Base-by-base conservation (phyloP, 2,113 vertebrate species). In the Sorex araneus region DNA sequence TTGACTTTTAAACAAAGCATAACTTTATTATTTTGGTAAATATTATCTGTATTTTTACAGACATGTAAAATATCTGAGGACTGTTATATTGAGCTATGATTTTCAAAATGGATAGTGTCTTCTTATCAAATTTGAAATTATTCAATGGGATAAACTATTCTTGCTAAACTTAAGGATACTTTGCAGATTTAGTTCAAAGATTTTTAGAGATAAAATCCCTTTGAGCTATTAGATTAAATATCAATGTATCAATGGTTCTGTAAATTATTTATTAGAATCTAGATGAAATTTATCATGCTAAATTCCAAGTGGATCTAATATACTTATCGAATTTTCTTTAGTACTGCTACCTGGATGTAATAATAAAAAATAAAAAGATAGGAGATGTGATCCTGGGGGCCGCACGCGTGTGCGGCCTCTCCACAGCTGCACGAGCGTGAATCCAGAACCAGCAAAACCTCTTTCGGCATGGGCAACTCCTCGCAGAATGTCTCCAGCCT, bases 201-300 rank as follows among this genome's bases (percentile, higher is more conserved):
- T 7, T 23, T 36, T 90, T 75, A 88, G n/a, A 90, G 3, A 90
- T 70, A 81, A 70, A 1, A 79, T 86, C 15, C n/a, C 12, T 74
- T 27, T 19, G 79, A 82, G 21, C 2, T 70, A 79, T 90, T 91
- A 88, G 94, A 92, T 94, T 89, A 87, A 94, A 74, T 92, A 90
- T 89, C 47, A 90, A 60, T 95, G 60, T 92, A 90, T 89, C 47
- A 90, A 60, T 95, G 60, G 6, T 74, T 88, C n/a, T 78, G 27
- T 92, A 88, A 87, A 92, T 78, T 94, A 89, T 88, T 91, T 45
- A 85, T 74, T 92, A 60, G 63, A 40, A 50, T 5, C 30, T 67
- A 75, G 8, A 54, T 90, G 43, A 89, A 47, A 4, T 67, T 90
- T 79, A 79, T 71, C 23, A 86, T 9, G 36, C 64, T 90, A 27